A percentile compares a stretch with the other conserved stretches of the same genome.
Evolutionary conservation across 2,797 vertebrate species (phyloP).

Genomic region (Hoplostethus mediterraneus): DNA sequence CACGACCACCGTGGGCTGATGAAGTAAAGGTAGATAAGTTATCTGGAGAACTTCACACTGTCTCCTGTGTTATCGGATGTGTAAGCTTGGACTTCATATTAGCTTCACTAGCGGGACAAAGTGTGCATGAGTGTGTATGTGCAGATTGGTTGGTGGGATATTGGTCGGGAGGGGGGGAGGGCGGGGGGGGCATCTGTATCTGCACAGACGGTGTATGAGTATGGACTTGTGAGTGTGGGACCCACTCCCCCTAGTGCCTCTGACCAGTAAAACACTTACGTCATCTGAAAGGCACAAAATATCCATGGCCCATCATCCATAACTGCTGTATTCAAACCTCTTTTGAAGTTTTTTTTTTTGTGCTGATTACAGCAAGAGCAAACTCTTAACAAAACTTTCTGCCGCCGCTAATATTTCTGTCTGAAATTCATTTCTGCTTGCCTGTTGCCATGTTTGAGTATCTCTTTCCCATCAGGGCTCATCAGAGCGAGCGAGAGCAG

Average conservation of each 20-base stretch:
- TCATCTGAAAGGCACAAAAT: conserved; percentile 68
- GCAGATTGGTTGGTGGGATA: conserved; percentile 53
- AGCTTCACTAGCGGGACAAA: conserved; percentile 66
- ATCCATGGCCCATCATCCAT: conserved; percentile 40
- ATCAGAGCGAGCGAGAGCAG: conserved; percentile 45
- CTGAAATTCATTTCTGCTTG: conserved; percentile 43
- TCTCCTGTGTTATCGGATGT: conserved; percentile 69
- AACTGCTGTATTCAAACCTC: conserved; percentile 51
- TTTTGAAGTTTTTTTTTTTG: conserved; percentile 45
- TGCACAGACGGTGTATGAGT: conserved; percentile 51
- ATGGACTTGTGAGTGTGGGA: conserved; percentile 67
- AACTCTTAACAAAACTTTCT: conserved; percentile 19
- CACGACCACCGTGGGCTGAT: conserved; percentile 42
- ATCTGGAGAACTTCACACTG: conserved; percentile 77
- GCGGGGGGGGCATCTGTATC: conserved; percentile 16
- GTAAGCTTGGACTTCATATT: conserved; percentile 77
- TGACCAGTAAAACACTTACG: conserved; percentile 77
- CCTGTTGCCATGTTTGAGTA: conserved; percentile 58
- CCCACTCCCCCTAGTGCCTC: conserved; percentile 84
- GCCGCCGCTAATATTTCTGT: conserved; percentile 23
- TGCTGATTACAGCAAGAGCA: conserved; percentile 47
- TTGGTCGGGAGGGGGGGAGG: conserved; percentile 41
- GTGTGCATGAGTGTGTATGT: conserved; percentile 53
- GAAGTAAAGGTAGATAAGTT: conserved; percentile 74
- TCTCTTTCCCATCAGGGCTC: conserved; percentile 65